A percentile compares a stretch with the other conserved stretches of the same genome.
These are phyloP conservation scores for Polydrusus cervinus DNA, from an alignment of 2,888 invertebrate genomes.

Conservation along the genomic window DNA sequence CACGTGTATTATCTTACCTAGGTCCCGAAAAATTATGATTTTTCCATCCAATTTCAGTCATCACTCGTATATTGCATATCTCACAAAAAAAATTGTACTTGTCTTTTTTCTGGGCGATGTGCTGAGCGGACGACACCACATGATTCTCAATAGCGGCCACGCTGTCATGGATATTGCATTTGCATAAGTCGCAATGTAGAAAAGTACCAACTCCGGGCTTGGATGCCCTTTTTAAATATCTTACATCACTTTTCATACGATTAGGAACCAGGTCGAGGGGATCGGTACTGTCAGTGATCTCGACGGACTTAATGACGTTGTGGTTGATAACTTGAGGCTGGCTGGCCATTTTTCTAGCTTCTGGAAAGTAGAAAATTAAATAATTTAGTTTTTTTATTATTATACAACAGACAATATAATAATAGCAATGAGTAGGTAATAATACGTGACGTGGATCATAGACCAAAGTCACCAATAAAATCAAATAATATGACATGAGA, in stretches of 20 bases:
- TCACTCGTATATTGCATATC: slow-evolving; percentile 60
- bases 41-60: slow-evolving; percentile 59
- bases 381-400: slow-evolving; percentile 1
- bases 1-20: not conserved
- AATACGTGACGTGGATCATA: too few relatives aligned
- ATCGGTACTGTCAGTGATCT: slow-evolving; percentile 45
- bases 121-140: slow-evolving; percentile 43
- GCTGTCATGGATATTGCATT: slow-evolving; percentile 46
- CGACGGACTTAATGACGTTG: slow-evolving; percentile 58
- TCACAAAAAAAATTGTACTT: slow-evolving; percentile 64
- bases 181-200: slow-evolving; percentile 57
- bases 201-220: slow-evolving; percentile 32
- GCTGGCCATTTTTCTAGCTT: slow-evolving; percentile 31
- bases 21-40: slow-evolving; percentile 56
- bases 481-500: too few relatives aligned
- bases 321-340: slow-evolving; percentile 45
- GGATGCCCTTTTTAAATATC: slow-evolving; percentile 50
- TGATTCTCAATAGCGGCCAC: slow-evolving; percentile 56
- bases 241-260: slow-evolving; percentile 56
- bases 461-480: too few relatives aligned
- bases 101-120: slow-evolving; percentile 37
- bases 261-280: slow-evolving; percentile 56
- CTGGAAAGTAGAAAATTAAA: slow-evolving; percentile 34
- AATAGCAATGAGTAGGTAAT: too few relatives aligned
- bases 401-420: too few relatives aligned